Evolutionary conservation across 2,797 vertebrate genomes (phyloP).

Genomic region (Hypotaenidia okinawae): DNA sequence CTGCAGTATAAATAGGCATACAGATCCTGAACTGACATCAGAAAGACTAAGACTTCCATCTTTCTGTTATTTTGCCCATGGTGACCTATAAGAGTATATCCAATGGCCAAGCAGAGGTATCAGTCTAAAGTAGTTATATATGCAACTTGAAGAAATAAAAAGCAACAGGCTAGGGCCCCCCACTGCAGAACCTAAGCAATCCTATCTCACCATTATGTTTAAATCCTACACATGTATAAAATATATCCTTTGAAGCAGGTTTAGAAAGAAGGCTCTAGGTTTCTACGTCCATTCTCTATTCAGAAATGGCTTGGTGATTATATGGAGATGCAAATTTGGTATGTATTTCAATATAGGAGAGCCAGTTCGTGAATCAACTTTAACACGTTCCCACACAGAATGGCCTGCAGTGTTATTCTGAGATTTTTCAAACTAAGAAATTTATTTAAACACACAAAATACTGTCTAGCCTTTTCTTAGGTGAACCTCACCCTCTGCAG

Average conservation of each 20-base stretch:
- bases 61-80: neutral
- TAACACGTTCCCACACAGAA: neutral
- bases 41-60: neutral
- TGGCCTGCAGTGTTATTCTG: neutral
- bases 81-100: neutral
- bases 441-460: neutral
- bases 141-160: neutral
- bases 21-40: neutral
- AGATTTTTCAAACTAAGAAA: neutral
- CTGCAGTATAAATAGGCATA: neutral
- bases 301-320: neutral
- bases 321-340: neutral
- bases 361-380: neutral
- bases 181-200: neutral
- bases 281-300: neutral
- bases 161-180: neutral
- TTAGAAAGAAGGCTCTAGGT: neutral
- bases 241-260: neutral
- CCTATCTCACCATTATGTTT: neutral
- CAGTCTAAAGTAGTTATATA: neutral
- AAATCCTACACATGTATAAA: neutral
- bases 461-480: neutral
- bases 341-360: neutral
- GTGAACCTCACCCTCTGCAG: neutral
- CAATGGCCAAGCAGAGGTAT: neutral